Evolutionary conservation across 2,113 vertebrate species (phyloP).

Genomic region (Felis catus): F.catus_Fca126_mat1.0 CM031411.1:97207001-97207500

Average conservation of each 20-base stretch:
- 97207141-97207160: not conserved
- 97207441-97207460: slow-evolving; percentile 22
- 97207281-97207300: not conserved
- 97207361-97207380: not conserved
- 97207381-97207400: not conserved
- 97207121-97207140: not conserved
- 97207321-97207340: slow-evolving; percentile 5
- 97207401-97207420: not conserved
- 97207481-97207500: not conserved
- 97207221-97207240: not conserved
- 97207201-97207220: not conserved
- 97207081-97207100: slow-evolving; percentile 17
- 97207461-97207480: not conserved
- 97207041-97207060: not conserved
- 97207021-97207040: slow-evolving; percentile 40
- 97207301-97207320: slow-evolving; percentile 21
- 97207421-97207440: slow-evolving; percentile 10
- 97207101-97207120: not conserved
- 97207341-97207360: not conserved
- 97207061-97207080: not conserved
- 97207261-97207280: not conserved
- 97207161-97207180: not conserved
- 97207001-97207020: not conserved
- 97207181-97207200: slow-evolving; percentile 60
- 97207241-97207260: not conserved